Conservation (phyloP, 2,113 vertebrate species). For the Sphaerodactylus townsendi region DNA sequence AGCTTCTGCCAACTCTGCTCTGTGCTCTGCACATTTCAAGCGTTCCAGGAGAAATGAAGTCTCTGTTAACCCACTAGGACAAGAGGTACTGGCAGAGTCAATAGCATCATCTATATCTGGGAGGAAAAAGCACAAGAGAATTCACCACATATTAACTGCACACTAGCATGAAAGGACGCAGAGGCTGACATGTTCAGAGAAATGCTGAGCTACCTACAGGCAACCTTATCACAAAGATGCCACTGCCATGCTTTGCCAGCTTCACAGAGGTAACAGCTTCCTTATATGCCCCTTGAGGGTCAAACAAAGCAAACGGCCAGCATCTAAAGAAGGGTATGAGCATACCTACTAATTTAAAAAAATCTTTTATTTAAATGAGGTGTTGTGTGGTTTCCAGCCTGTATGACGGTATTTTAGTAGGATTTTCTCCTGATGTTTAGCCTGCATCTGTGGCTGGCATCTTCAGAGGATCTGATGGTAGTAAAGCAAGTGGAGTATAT, state of each 20-base stretch:
- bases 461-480: too few relatives aligned
- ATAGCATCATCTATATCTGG: constrained; percentile 89
- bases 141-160: neutral
- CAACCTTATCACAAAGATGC: neutral
- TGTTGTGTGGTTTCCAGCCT: too few relatives aligned
- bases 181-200: neutral
- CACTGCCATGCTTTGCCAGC: neutral
- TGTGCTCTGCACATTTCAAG: constrained; percentile 78
- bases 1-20: constrained; percentile 80
- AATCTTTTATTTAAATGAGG: too few relatives aligned
- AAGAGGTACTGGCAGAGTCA: constrained; percentile 30
- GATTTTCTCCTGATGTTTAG: too few relatives aligned
- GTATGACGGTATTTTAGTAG: too few relatives aligned
- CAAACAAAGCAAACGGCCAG: too few relatives aligned
- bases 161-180: neutral
- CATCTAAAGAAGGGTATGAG: too few relatives aligned
- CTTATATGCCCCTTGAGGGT: too few relatives aligned
- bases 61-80: constrained; percentile 56
- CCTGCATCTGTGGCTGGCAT: too few relatives aligned
- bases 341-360: too few relatives aligned
- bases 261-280: neutral
- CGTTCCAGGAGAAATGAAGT: constrained; percentile 67
- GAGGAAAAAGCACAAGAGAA: constrained; percentile 3
- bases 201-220: neutral
- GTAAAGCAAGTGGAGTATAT: too few relatives aligned